Conservation (phyloP, 2,888 invertebrate genomes). For the Chrysotoxum bicinctum region DNA sequence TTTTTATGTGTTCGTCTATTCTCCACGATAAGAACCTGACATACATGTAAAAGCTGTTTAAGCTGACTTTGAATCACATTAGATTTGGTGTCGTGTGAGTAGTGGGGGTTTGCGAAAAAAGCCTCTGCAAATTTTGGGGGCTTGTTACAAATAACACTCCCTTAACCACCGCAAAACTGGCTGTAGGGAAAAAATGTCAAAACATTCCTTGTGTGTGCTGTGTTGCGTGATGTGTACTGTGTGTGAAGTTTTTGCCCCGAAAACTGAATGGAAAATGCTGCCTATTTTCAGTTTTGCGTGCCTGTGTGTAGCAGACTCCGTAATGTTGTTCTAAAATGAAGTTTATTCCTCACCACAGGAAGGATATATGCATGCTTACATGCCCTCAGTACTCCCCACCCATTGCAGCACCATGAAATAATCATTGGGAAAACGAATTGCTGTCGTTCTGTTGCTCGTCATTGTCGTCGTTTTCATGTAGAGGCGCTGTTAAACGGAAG, state of each 20-base stretch:
- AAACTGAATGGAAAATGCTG: slow-evolving; percentile 24
- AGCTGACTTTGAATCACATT: slow-evolving; percentile 59
- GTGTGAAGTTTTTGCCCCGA: slow-evolving; percentile 27
- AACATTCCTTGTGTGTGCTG: slow-evolving; percentile 60
- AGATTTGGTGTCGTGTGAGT: background rate
- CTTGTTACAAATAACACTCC: background rate
- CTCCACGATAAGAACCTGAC: slow-evolving; percentile 37
- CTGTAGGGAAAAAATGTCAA: slow-evolving; percentile 36
- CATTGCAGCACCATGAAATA: slow-evolving; percentile 47
- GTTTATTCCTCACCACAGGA: slow-evolving; percentile 18
- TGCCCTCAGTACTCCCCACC: background rate
- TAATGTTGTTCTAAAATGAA: slow-evolving; percentile 61
- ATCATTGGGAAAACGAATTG: slow-evolving; percentile 69
- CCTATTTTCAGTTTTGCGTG: slow-evolving; percentile 39
- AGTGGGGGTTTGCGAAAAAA: background rate
- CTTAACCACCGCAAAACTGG: background rate
- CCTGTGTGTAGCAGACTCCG: slow-evolving; percentile 35
- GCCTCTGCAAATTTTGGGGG: background rate
- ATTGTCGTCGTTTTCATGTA: slow-evolving; percentile 43
- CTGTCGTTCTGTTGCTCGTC: slow-evolving; percentile 57
- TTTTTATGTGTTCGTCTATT: slow-evolving; percentile 50
- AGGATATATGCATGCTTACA: slow-evolving; percentile 14
- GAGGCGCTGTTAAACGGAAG: slow-evolving; percentile 68
- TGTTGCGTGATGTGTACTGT: slow-evolving; percentile 39
- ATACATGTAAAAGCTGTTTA: slow-evolving; percentile 69